Evolutionary conservation across 2,113 vertebrate genomes (phyloP).

Genomic region (Megatriorchis doriae): DNA sequence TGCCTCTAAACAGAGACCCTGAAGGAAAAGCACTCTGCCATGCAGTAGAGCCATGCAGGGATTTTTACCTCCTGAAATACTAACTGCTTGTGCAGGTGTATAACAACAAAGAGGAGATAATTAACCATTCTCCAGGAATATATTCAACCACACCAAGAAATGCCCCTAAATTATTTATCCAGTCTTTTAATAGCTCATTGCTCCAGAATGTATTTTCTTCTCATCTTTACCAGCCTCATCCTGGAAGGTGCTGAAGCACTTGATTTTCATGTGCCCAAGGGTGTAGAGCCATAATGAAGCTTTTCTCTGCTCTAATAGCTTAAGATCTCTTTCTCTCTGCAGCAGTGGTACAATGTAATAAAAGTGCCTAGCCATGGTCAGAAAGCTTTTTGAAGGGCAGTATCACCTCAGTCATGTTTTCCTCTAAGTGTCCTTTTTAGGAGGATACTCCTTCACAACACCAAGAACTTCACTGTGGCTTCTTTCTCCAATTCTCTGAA

Average conservation of each 20-base stretch:
- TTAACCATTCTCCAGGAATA: neutral
- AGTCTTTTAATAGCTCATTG: neutral
- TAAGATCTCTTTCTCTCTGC: neutral
- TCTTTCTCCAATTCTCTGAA: neutral
- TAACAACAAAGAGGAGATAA: neutral
- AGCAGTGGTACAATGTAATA: neutral
- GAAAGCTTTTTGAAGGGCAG: neutral
- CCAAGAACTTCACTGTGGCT: neutral
- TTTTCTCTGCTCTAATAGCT: neutral
- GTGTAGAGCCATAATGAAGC: neutral
- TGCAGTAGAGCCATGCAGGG: neutral
- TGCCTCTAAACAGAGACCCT: neutral
- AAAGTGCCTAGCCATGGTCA: neutral
- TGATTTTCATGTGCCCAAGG: neutral
- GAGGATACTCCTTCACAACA: neutral
- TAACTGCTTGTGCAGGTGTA: neutral
- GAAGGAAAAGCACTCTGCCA: neutral
- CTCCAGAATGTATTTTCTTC: neutral
- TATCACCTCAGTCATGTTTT: accelerated
- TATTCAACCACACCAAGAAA: neutral
- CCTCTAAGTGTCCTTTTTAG: neutral
- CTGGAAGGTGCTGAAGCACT: neutral
- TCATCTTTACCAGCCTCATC: neutral
- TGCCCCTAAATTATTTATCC: neutral
- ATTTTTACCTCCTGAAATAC: neutral